Percentiles rank a stretch among this genome's conserved stretches.
Conservation (phyloP, 1,140 invertebrate species). For the Apis laboriosa region DNA sequence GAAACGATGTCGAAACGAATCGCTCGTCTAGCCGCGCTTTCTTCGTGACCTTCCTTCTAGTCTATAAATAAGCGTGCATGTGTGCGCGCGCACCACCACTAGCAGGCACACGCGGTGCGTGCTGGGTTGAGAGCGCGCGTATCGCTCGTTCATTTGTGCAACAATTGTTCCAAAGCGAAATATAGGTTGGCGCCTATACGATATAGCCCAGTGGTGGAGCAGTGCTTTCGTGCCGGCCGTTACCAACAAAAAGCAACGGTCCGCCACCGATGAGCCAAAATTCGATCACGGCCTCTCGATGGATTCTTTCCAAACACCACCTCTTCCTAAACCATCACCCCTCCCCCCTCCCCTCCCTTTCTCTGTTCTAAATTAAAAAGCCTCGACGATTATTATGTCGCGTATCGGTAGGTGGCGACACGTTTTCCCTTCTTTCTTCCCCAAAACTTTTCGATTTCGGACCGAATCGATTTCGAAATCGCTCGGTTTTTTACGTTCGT, state of each 20-base stretch:
- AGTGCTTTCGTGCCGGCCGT: constrained; percentile 32
- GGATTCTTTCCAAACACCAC: background rate
- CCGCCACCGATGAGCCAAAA: constrained; percentile 24
- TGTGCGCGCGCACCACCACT: background rate
- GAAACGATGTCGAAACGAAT: constrained; percentile 70
- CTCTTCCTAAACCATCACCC: background rate
- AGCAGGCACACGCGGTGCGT: constrained; percentile 42
- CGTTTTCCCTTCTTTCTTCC: background rate
- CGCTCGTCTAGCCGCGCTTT: constrained; percentile 69
- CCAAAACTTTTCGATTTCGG: too few relatives aligned
- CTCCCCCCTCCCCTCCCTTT: background rate
- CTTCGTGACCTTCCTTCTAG: constrained; percentile 73
- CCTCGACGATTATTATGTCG: background rate
- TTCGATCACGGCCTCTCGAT: background rate
- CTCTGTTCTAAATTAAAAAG: background rate
- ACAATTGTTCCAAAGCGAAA: constrained; percentile 45
- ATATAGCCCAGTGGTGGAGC: background rate
- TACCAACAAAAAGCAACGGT: background rate
- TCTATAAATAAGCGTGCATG: constrained; percentile 66
- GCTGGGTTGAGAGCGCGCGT: constrained; percentile 48
- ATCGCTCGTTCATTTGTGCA: constrained; percentile 39
- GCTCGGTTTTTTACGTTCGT: too few relatives aligned
- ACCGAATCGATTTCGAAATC: too few relatives aligned
- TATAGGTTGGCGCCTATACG: constrained; percentile 55
- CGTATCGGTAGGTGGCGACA: background rate